A percentile compares a stretch with the other conserved stretches of the same genome.
Conservation (phyloP, 2,113 vertebrate genomes). For the Cisticola juncidis region DNA sequence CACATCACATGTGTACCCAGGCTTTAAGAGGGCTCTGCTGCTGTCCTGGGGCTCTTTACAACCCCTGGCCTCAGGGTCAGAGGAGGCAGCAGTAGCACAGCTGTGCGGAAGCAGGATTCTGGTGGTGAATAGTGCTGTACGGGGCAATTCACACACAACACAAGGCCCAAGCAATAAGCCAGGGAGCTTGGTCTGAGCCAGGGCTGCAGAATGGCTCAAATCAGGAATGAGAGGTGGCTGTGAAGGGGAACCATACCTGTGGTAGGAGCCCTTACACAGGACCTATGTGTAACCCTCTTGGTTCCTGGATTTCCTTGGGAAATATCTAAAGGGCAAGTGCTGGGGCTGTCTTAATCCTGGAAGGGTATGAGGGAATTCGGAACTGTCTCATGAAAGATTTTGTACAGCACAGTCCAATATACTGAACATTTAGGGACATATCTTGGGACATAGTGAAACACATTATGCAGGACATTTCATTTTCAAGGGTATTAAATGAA, state of each 20-base stretch:
- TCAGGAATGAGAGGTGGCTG: neutral
- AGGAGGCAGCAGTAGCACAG: neutral
- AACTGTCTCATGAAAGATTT: neutral
- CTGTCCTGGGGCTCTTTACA: neutral
- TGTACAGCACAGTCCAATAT: neutral
- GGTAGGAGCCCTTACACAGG: neutral
- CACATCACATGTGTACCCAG: accelerated
- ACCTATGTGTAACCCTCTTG: neutral
- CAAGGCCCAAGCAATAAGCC: neutral
- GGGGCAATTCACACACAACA: neutral
- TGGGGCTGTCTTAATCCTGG: neutral
- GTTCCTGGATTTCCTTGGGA: neutral
- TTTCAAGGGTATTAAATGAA: neutral
- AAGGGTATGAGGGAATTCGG: neutral
- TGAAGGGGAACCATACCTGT: neutral
- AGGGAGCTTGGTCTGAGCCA: neutral
- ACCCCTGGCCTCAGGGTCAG: neutral
- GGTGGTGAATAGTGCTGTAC: too few species aligned
- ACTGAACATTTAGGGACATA: neutral
- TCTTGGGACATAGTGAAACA: neutral
- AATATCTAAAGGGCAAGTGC: neutral
- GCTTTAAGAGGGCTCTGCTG: accelerated
- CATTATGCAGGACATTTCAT: neutral
- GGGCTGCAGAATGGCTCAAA: neutral
- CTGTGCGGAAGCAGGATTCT: neutral